phyloP scores from a whole-genome alignment of 2,888 invertebrate genomes.

The Himalopsyche tibetana region DNA sequence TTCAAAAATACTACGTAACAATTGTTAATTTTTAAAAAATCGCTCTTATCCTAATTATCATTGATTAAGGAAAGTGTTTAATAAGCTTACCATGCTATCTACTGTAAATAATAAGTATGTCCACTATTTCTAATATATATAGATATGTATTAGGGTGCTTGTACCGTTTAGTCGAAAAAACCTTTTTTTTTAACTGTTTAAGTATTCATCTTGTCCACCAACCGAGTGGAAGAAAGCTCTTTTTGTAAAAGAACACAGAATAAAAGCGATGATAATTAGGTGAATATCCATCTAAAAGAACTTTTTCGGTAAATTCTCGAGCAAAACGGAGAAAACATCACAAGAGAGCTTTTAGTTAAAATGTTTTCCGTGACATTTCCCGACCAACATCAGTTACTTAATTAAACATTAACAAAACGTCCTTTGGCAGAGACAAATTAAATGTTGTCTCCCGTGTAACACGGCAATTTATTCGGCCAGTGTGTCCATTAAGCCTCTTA shows the following conservation, averaged over 20 bases:
- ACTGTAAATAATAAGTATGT: too few relatives aligned
- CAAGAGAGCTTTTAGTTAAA: constrained; percentile 35
- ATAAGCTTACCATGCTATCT: too few relatives aligned
- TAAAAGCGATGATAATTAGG: constrained; percentile 18
- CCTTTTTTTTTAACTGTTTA: too few relatives aligned
- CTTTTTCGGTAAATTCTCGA: constrained; percentile 8
- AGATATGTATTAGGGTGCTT: too few relatives aligned
- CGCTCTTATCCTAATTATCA: too few relatives aligned
- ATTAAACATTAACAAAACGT: constrained; percentile 40
- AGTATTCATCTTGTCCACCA: too few relatives aligned
- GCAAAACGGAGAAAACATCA: constrained; percentile 35
- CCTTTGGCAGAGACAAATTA: constrained; percentile 42
- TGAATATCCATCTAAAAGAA: constrained; percentile 26
- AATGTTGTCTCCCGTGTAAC: constrained; percentile 42
- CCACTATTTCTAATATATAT: too few relatives aligned
- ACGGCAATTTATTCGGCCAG: constrained; percentile 28
- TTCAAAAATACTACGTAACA: too few relatives aligned
- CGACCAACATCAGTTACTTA: constrained; percentile 33
- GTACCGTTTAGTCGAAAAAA: too few relatives aligned
- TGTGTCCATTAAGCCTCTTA: constrained; percentile 36
- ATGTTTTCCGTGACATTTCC: constrained; percentile 38
- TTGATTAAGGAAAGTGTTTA: too few relatives aligned
- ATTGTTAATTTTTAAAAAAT: too few relatives aligned
- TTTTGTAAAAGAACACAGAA: background rate
- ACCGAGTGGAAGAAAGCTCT: background rate